These are phyloP conservation scores for Leptogaster cylindrica DNA, from an alignment of 2,888 invertebrate species.

Conservation along the genomic window DNA sequence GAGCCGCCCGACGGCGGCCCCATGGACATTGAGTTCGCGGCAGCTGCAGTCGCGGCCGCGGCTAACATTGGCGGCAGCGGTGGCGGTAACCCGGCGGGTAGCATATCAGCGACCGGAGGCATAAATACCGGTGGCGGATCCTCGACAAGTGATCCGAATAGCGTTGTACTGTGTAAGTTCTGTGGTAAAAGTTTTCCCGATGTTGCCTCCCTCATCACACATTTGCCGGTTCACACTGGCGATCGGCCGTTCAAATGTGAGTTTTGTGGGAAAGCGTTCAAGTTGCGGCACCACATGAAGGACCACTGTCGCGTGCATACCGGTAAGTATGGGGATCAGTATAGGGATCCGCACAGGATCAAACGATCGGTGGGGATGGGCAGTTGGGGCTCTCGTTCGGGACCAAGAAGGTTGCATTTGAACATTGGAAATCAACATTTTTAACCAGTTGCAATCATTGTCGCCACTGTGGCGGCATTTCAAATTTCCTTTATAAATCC, in stretches of 20 bases:
- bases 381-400: too few species aligned
- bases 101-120: slow-evolving; percentile 63
- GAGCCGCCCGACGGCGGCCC: slow-evolving; percentile 57
- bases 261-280: slow-evolving; percentile 93
- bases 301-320: slow-evolving; percentile 93
- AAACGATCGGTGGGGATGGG: too few species aligned
- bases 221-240: slow-evolving; percentile 87
- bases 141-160: slow-evolving; percentile 68
- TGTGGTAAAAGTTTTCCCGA: slow-evolving; percentile 92
- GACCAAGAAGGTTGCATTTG: too few species aligned
- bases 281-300: slow-evolving; percentile 91
- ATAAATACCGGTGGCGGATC: slow-evolving; percentile 61
- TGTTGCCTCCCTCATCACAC: slow-evolving; percentile 84
- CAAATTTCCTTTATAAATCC: too few species aligned
- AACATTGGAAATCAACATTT: too few species aligned
- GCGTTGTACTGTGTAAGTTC: slow-evolving; percentile 88
- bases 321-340: too few species aligned
- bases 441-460: too few species aligned
- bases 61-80: slow-evolving; percentile 51
- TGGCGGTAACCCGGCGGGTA: slow-evolving; percentile 61
- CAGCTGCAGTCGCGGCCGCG: slow-evolving; percentile 61
- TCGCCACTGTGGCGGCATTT: too few species aligned
- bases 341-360: too few species aligned
- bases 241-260: slow-evolving; percentile 92
- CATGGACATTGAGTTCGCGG: slow-evolving; percentile 50